Base-by-base conservation (phyloP, 2,888 invertebrate species). In the Diadromus collaris region DNA sequence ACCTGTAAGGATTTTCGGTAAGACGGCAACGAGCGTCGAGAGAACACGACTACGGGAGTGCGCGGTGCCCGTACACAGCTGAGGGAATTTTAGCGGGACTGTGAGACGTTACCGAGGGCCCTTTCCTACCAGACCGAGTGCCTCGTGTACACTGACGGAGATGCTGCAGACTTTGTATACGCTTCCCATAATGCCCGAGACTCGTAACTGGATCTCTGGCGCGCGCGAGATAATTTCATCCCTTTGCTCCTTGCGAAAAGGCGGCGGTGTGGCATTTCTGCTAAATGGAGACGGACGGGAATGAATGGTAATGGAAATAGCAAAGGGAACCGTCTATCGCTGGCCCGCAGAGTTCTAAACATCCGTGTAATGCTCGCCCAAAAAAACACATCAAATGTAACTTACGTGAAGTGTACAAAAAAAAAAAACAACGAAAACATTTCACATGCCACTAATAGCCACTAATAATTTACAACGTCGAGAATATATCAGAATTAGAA, bases 401-500 rank as follows among this genome's bases (percentile, higher is more conserved):
- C 46, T 16, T 46, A 46, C 32, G 46, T 46, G 21, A 70, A 34
- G n/a, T 2, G 41, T 61, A 48, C 48, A 16, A 7, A 16, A 41
- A 16, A 67, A 68, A 27, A 24, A 13, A 9, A 44, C 10, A 44
- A 16, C 5, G 5, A 24, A 9, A 10, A 51, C 13, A 24, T 51
- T 21, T 63, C 51, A 41, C 27, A 72, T 10, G 29, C 16, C 65
- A 64, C 46, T 27, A 64, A n/a, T n/a, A n/a, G n/a, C n/a, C n/a
- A n/a, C n/a, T n/a, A n/a, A n/a, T n/a, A n/a, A 34, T 48, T 79
- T 54, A 60, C 69, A 69, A 44, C 72, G 34, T 68, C 32, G 72
- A 21, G 64, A 84, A 88, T 89, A 88, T 88, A 89, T 88, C 88
- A 87, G 87, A 87, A 89, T 89, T 88, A 89, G 88, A 87, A 87